A percentile compares a stretch with the other conserved stretches of the same genome.
Evolutionary conservation across 2,113 vertebrate genomes (phyloP).

Genomic region (Pipa parva): DNA sequence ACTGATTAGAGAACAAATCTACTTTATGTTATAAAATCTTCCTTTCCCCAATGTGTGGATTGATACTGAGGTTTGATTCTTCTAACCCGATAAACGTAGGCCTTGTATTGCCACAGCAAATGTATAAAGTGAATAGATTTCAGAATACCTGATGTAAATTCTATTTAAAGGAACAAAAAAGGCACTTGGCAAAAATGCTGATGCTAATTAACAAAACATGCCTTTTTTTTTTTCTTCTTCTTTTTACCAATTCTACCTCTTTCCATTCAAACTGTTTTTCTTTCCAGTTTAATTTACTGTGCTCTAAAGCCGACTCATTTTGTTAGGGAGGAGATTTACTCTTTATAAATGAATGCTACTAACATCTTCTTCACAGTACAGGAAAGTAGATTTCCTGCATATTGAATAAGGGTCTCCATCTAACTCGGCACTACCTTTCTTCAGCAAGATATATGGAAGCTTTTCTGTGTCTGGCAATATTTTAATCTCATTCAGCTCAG

Average conservation of each 20-base stretch:
- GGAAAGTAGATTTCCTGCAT: constrained; percentile 1
- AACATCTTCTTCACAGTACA: constrained; percentile 11
- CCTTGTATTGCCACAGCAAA: constrained; percentile 29
- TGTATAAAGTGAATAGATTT: constrained; percentile 27
- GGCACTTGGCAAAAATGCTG: neutral
- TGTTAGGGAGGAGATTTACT: constrained; percentile 1
- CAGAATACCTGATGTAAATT: constrained; percentile 11
- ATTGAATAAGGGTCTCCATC: neutral
- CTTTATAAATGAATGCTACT: constrained; percentile 15
- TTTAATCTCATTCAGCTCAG: constrained; percentile 12
- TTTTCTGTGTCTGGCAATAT: constrained; percentile 4
- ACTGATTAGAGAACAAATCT: too few species aligned
- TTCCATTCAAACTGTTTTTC: constrained; percentile 11
- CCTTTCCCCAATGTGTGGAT: constrained; percentile 26
- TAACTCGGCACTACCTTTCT: constrained; percentile 1
- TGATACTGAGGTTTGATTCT: constrained; percentile 23
- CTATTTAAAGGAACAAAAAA: constrained; percentile 9
- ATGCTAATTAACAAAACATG: constrained; percentile 31
- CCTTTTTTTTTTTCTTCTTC: neutral
- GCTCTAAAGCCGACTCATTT: neutral
- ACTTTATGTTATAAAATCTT: too few species aligned
- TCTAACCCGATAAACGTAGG: constrained; percentile 26
- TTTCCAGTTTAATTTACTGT: constrained; percentile 2
- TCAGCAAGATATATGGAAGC: constrained; percentile 15
- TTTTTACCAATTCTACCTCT: neutral